phyloP scores from a whole-genome alignment of 2,797 vertebrate genomes.

The Periophthalmus magnuspinnatus region DNA sequence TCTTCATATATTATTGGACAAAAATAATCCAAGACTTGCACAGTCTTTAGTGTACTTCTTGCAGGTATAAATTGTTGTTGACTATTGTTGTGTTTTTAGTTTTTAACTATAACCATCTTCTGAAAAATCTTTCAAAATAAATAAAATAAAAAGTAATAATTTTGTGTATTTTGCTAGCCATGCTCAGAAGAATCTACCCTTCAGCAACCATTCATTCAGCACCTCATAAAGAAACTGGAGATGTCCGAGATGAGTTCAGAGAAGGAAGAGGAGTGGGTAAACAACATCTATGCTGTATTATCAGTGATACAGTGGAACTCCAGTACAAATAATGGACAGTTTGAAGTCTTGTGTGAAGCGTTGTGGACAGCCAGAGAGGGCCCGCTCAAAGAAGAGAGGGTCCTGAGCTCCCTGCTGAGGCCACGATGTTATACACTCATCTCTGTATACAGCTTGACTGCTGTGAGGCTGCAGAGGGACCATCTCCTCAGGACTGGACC shows the following conservation, averaged over 20 bases:
- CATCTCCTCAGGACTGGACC: slow-evolving; percentile 68
- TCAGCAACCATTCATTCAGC: slow-evolving; percentile 82
- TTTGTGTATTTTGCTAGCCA: slow-evolving; percentile 45
- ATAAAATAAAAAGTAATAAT: too few species aligned
- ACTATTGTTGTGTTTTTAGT: background rate
- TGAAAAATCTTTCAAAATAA: too few species aligned
- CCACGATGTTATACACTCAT: slow-evolving; percentile 75
- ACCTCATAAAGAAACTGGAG: slow-evolving; percentile 78
- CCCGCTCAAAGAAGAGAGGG: slow-evolving; percentile 81
- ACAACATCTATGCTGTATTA: slow-evolving; percentile 81
- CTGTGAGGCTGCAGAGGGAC: slow-evolving; percentile 80
- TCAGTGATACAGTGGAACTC: slow-evolving; percentile 78
- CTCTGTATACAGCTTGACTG: slow-evolving; percentile 77
- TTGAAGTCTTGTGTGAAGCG: slow-evolving; percentile 82
- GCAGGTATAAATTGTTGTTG: slow-evolving; percentile 51
- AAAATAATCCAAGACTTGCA: slow-evolving; percentile 77
- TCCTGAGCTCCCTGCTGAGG: slow-evolving; percentile 84
- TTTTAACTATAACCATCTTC: too few species aligned
- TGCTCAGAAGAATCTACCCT: slow-evolving; percentile 53
- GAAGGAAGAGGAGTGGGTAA: slow-evolving; percentile 57
- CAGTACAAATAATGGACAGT: slow-evolving; percentile 62
- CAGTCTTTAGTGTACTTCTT: slow-evolving; percentile 79
- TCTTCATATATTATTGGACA: slow-evolving; percentile 79
- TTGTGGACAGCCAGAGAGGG: slow-evolving; percentile 80
- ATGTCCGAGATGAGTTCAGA: slow-evolving; percentile 48